Base-by-base conservation (phyloP, 2,888 invertebrate species). In the Synanthedon myopaeformis region DNA sequence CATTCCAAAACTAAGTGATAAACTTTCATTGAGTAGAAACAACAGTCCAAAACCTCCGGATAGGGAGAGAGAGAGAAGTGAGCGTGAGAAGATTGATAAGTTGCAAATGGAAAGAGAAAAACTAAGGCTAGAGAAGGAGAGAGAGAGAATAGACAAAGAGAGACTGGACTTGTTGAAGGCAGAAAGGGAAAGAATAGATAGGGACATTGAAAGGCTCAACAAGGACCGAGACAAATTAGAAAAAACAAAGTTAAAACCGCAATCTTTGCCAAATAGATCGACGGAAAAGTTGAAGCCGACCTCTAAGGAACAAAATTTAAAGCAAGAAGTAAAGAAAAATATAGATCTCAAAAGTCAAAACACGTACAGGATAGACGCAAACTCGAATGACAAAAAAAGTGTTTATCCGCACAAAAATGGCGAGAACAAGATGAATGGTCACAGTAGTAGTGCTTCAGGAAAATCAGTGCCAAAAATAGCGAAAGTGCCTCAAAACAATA, bases 1-100 rank as follows among this genome's bases (percentile, higher is more conserved):
- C 56, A 90, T 90, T 63, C 90, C 90, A 45, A 91, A 91, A 75
- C 57, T 90, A 3, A 72, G 77, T 52, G 82, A 80, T 41, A 86
- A 73, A 69, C 12, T 54, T n/a, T 52, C 41, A 11, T 57, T 52
- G 1, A 61, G 60, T 52, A 79, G 69, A 60, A 72, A 64, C 60
- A 72, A 77, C 48, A 70, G 66, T 54, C 67, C 75, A 8, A 76
- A 68, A 69, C 59, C 66, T 8, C 42, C 58, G 14, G 68, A 74
- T n/a, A 75, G 66, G 61, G 72, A 78, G 56, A 61, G 41, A 51
- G 35, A 35, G 10, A 56, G 61, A 52, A 55, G 51, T 17, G 70
- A 74, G 5, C 67, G 58, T 61, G 67, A 73, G 17, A 70, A 57
- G 58, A 62, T 63, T n/a, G 75, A 74, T 53, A 76, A 61, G 54